Percentiles rank a stretch among this genome's conserved stretches.
Evolutionary conservation across 23 tunicate species (phyloP).

Genomic region (Pegea sp.): DNA sequence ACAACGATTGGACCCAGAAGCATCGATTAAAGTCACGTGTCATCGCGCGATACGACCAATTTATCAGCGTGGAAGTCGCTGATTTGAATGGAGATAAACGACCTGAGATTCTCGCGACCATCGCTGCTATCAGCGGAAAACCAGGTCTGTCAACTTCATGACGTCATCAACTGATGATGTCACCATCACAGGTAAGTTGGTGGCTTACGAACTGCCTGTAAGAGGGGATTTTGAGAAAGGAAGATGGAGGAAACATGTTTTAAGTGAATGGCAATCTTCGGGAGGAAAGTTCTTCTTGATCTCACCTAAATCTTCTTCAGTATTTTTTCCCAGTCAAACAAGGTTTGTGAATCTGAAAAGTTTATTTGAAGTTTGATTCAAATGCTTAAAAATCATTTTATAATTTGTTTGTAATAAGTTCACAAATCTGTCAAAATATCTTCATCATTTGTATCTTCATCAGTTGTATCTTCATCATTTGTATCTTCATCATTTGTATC

Average conservation of each 20-base stretch:
- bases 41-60: constrained; percentile 33
- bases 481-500: too few species aligned
- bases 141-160: constrained; percentile 15
- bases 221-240: constrained; percentile 17
- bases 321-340: constrained; percentile 22
- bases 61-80: constrained; percentile 42
- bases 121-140: constrained; percentile 30
- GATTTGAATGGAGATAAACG: constrained; percentile 76
- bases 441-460: too few species aligned
- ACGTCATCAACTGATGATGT: too few species aligned
- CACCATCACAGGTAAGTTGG: constrained; percentile 20
- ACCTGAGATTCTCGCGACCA: constrained; percentile 66
- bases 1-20: constrained; percentile 87
- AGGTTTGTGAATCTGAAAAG: too few species aligned
- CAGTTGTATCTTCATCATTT: too few species aligned
- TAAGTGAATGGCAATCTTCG: constrained; percentile 20
- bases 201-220: constrained; percentile 50
- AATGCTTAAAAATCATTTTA: too few species aligned
- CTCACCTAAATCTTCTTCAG: constrained; percentile 53
- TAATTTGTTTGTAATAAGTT: too few species aligned
- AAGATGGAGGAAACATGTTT: constrained; percentile 52
- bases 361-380: too few species aligned
- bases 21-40: constrained; percentile 13
- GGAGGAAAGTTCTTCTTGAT: constrained; percentile 12
- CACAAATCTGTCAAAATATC: too few species aligned